phyloP scores from a whole-genome alignment of 1,140 invertebrate species.

The Hylaeus volcanicus region DNA sequence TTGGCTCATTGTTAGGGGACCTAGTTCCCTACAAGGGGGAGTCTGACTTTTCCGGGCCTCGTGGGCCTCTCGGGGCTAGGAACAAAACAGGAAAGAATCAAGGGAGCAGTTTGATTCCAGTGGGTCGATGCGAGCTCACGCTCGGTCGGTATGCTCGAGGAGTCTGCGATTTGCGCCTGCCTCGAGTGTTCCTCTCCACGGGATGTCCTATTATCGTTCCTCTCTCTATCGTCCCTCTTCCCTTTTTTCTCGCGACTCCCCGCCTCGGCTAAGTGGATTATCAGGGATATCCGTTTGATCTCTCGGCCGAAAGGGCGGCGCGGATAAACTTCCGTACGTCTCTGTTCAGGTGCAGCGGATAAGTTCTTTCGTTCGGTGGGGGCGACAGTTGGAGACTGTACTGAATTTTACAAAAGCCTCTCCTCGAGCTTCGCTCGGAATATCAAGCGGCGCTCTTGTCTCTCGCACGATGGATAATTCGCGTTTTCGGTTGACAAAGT shows the following conservation, averaged over 20 bases:
- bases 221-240: conserved; percentile 19
- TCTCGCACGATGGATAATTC: not conserved
- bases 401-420: conserved; percentile 40
- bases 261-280: conserved; percentile 64
- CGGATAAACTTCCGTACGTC: conserved; percentile 61
- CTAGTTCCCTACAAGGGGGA: conserved; percentile 13
- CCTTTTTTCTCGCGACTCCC: conserved; percentile 42
- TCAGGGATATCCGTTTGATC: conserved; percentile 69
- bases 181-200: conserved; percentile 48
- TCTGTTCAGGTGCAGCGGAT: conserved; percentile 56
- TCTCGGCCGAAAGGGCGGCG: conserved; percentile 48
- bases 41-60: conserved; percentile 16
- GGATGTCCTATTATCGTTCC: conserved; percentile 59
- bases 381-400: conserved; percentile 30
- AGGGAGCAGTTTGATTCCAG: conserved; percentile 27
- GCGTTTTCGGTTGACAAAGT: not conserved
- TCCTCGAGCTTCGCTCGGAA: not conserved
- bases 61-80: not conserved
- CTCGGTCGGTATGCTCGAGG: conserved; percentile 40
- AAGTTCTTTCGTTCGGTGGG: conserved; percentile 51
- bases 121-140: conserved; percentile 53
- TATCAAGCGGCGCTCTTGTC: not conserved
- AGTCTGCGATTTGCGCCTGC: conserved; percentile 50
- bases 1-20: conserved; percentile 21
- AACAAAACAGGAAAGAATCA: too few relatives aligned